Evolutionary conservation across 2,888 invertebrate genomes (phyloP).

Genomic region (Eurois occulta): DNA sequence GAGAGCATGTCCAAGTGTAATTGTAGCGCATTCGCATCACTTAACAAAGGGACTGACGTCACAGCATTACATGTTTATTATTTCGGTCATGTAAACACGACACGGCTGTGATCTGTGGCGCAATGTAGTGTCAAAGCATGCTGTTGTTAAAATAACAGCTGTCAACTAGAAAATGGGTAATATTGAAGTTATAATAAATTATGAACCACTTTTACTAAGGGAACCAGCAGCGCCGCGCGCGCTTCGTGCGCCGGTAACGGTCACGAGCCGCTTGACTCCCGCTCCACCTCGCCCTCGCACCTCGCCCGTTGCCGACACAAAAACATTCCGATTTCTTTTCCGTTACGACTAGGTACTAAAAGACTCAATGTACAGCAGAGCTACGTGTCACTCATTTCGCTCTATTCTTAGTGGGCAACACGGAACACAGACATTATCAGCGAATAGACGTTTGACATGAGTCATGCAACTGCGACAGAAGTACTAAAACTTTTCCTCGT

Average conservation of each 20-base stretch:
- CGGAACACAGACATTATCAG: background rate
- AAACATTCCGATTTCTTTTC: slow-evolving; percentile 49
- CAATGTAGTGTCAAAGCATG: too few species aligned
- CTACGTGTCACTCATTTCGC: background rate
- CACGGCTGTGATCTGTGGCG: too few species aligned
- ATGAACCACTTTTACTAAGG: too few species aligned
- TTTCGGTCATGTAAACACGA: too few species aligned
- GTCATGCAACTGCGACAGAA: background rate
- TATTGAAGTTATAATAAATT: too few species aligned
- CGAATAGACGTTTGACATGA: background rate
- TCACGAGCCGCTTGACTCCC: slow-evolving; percentile 45
- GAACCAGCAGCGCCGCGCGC: too few species aligned
- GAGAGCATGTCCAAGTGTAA: too few species aligned
- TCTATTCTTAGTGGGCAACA: slow-evolving; percentile 8
- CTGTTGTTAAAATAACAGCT: too few species aligned
- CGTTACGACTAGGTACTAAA: slow-evolving; percentile 36
- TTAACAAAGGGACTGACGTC: too few species aligned
- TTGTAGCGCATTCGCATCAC: too few species aligned
- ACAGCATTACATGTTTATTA: too few species aligned
- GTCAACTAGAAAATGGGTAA: too few species aligned
- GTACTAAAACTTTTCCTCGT: background rate
- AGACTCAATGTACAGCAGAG: slow-evolving; percentile 9
- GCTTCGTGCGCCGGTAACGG: slow-evolving; percentile 44
- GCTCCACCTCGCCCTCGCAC: slow-evolving; percentile 31
- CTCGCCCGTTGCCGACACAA: slow-evolving; percentile 23